Evolutionary conservation across 2,797 vertebrate genomes (phyloP).

Genomic region (Lagodon rhomboides): DNA sequence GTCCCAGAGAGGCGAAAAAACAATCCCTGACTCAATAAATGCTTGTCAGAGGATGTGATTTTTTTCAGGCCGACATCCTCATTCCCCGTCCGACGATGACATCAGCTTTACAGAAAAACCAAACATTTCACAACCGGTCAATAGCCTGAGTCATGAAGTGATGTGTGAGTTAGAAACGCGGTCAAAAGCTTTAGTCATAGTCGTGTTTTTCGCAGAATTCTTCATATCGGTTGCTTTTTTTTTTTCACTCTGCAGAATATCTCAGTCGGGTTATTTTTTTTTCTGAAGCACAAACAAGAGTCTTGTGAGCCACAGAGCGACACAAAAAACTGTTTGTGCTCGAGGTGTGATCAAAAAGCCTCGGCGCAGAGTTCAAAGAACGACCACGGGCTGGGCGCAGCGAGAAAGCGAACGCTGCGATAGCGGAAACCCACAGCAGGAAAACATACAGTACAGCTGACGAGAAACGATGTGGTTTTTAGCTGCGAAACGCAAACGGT

Average conservation of each 20-base stretch:
- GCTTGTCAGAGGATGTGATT: constrained; percentile 14
- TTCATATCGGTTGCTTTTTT: background rate
- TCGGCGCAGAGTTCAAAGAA: background rate
- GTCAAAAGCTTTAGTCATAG: constrained; percentile 11
- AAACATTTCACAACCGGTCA: constrained; percentile 48
- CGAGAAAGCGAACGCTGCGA: background rate
- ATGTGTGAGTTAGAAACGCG: background rate
- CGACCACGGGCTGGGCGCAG: constrained; percentile 5
- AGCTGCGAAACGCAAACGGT: constrained; percentile 15
- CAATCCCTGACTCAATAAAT: constrained; percentile 31
- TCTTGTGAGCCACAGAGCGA: background rate
- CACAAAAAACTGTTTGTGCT: background rate
- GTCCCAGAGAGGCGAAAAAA: constrained; percentile 21
- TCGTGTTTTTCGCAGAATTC: background rate
- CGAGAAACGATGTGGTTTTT: constrained; percentile 26
- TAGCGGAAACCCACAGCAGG: constrained; percentile 20
- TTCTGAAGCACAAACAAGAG: constrained; percentile 1
- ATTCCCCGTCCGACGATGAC: constrained; percentile 24
- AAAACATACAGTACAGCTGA: constrained; percentile 12
- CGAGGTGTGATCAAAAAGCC: constrained; percentile 23
- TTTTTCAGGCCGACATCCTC: constrained; percentile 44
- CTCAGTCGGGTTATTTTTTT: constrained; percentile 2
- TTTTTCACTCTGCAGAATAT: background rate
- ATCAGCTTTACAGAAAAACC: constrained; percentile 44
- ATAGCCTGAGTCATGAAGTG: constrained; percentile 22